A percentile compares a stretch with the other conserved stretches of the same genome.
Evolutionary conservation across 2,888 invertebrate species (phyloP).

Genomic region (Clitarchus hookeri): DNA sequence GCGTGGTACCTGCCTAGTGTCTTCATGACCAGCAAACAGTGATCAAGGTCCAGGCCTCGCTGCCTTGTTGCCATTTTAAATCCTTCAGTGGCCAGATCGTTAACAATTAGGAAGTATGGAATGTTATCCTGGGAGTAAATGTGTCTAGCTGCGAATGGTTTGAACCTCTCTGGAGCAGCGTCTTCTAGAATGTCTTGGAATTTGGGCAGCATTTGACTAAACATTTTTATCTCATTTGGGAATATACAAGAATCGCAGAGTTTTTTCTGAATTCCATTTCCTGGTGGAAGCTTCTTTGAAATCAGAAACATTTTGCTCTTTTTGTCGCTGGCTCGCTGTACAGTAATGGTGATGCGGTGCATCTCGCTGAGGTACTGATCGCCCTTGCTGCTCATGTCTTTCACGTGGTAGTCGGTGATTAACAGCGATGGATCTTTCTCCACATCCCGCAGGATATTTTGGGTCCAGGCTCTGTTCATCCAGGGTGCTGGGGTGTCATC

Average conservation of each 20-base stretch:
- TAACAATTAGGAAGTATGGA: constrained; percentile 31
- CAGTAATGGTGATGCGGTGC: constrained; percentile 1
- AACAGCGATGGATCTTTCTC: background rate
- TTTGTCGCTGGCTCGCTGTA: background rate
- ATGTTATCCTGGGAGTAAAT: background rate
- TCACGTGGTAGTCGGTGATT: background rate
- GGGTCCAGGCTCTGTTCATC: background rate
- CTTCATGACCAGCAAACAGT: constrained; percentile 31
- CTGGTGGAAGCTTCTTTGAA: constrained; percentile 32
- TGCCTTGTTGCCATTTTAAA: constrained; percentile 29
- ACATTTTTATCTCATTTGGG: constrained; percentile 32
- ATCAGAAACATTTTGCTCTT: constrained; percentile 24
- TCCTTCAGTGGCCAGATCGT: constrained; percentile 30
- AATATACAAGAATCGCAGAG: constrained; percentile 26
- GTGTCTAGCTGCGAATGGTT: background rate
- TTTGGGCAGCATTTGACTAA: constrained; percentile 27
- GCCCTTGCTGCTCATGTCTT: constrained; percentile 22
- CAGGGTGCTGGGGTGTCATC: background rate
- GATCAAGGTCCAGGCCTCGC: constrained; percentile 29
- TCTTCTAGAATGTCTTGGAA: background rate
- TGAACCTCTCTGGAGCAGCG: background rate
- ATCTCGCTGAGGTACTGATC: constrained; percentile 30
- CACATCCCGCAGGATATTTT: background rate
- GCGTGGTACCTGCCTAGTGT: constrained; percentile 35
- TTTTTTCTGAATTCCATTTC: constrained; percentile 29